Evolutionary conservation across 23 tunicate species (phyloP).

Genomic region (Styela clava): DNA sequence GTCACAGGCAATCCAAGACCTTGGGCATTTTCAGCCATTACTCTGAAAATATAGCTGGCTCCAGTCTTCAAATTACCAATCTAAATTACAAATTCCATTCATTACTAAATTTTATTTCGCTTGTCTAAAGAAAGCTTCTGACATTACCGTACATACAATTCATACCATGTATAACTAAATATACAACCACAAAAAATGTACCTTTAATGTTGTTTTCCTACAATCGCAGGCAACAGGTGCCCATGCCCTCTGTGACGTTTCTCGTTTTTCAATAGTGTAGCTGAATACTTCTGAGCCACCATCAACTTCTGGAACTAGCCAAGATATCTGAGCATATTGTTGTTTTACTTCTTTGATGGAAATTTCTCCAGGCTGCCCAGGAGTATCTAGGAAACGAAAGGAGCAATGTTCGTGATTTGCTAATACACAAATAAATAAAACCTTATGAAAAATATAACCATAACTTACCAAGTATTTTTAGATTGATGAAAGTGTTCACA

Average conservation of each 20-base stretch:
- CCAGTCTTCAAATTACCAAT: conserved; percentile 28
- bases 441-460: neutral
- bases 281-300: conserved; percentile 45
- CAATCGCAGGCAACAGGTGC: conserved; percentile 35
- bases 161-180: neutral
- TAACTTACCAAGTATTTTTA: conserved; percentile 52
- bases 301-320: conserved; percentile 32
- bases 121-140: no score
- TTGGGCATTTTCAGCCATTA: conserved; percentile 51
- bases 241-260: conserved; percentile 43
- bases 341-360: conserved; percentile 60
- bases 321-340: conserved; percentile 29
- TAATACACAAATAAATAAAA: neutral
- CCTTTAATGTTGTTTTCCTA: conserved; percentile 9
- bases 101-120: no score
- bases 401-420: no score
- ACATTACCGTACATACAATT: no score
- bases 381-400: conserved; percentile 76
- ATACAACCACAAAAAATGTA: neutral
- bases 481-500: conserved; percentile 71
- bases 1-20: conserved; percentile 38
- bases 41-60: conserved; percentile 37
- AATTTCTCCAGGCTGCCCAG: conserved; percentile 63
- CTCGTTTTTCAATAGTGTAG: conserved; percentile 43
- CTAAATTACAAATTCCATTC: neutral